Evolutionary conservation across 2,888 invertebrate species (phyloP), one percentile per base, ranked within the genome.

Genomic region (Drosophila recens): DNA sequence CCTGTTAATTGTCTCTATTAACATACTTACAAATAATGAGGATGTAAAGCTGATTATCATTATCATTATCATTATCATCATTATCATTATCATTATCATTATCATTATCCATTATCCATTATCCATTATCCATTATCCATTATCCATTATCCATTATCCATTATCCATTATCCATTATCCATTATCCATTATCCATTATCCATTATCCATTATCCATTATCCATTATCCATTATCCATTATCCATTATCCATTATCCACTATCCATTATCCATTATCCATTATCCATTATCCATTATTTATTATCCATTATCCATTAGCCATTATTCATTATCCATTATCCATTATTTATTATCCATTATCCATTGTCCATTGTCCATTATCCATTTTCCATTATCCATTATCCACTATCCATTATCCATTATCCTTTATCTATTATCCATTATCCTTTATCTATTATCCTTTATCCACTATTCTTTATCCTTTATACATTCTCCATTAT

Each of bases 201-300:
- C 13, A 45, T 27, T 27, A 23, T 13, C 11, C 23, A 45, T 23
- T 45, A 45, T 20, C 23, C 20, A 45, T 45, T 45, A 23, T 45
- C 11, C 11, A 45, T 11, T 45, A 27, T 27, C 27, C 27, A 27
- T 27, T 27, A 6, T 27, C 10, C 10, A 43, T 45, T 23, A n/a
- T 23, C 20, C 20, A 43, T 20, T 43, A 23, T 43, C 20, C 20
- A 43, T 20, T 43, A 23, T 20, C 5, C 11, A 43, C 23, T 43
- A 43, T 43, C 11, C 11, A 43, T 43, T 43, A 43, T 43, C 6
- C 11, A 43, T 43, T 43, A 43, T 20, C 20, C 20, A 43, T 43
- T 43, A 43, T 43, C 20, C 20, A 43, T 43, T 43, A 43, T 43
- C 20, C 20, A 43, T 43, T 43, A 43, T 20, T 11, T 6, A 20